A percentile compares a stretch with the other conserved stretches of the same genome.
These are phyloP conservation scores for Tenualosa thibaudeaui DNA, from an alignment of 2,797 vertebrate species.

Conservation along the genomic window DNA sequence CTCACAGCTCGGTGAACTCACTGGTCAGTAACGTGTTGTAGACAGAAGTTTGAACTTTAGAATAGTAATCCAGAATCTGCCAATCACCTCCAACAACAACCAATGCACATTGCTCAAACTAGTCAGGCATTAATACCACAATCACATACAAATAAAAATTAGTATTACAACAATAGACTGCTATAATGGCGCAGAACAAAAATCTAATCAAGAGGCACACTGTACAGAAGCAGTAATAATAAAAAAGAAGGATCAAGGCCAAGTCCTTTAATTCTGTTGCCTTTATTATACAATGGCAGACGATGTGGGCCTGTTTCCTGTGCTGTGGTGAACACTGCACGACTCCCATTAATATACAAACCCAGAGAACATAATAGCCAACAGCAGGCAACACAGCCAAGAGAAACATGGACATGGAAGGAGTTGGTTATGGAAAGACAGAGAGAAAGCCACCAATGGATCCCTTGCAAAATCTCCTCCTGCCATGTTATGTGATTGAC, in stretches of 20 bases:
- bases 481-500: not conserved
- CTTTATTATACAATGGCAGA: not conserved
- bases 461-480: not conserved
- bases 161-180: too few relatives aligned
- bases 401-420: not conserved
- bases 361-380: not conserved
- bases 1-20: not conserved
- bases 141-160: not conserved
- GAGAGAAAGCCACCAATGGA: not conserved
- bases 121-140: not conserved
- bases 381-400: conserved; percentile 1
- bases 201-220: not conserved
- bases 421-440: not conserved
- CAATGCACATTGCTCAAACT: too few relatives aligned
- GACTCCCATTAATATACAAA: not conserved
- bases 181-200: not conserved
- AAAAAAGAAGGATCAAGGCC: not conserved
- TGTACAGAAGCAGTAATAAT: not conserved
- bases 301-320: not conserved
- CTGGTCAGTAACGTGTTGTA: not conserved
- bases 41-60: not conserved
- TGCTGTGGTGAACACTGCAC: not conserved
- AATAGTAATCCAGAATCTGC: not conserved
- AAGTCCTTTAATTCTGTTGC: not conserved
- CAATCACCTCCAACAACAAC: not conserved